A percentile compares a stretch with the other conserved stretches of the same genome.
Conservation (phyloP, 2,113 vertebrate species). For the Etheostoma cragini region DNA sequence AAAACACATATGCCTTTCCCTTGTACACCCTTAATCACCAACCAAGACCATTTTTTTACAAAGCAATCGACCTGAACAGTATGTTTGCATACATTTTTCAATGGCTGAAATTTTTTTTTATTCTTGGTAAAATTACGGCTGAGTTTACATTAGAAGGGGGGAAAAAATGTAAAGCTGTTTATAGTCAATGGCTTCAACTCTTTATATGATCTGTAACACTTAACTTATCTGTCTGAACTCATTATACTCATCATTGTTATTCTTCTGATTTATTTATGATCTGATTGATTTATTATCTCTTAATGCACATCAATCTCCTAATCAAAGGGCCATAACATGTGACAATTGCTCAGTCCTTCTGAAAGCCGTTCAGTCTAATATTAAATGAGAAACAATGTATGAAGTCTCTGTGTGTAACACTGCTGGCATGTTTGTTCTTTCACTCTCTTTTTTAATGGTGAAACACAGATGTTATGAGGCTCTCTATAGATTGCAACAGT, state of each 20-base stretch:
- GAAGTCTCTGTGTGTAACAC: neutral
- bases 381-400: neutral
- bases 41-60: too few relatives aligned
- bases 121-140: neutral
- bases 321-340: neutral
- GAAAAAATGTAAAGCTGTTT: neutral
- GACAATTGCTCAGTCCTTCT: neutral
- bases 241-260: neutral
- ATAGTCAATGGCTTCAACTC: neutral
- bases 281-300: neutral
- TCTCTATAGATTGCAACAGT: neutral
- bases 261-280: neutral
- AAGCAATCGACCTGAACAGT: too few relatives aligned
- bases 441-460: neutral
- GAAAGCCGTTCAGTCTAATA: neutral
- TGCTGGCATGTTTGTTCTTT: neutral
- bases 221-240: constrained; percentile 10
- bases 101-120: neutral
- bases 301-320: neutral
- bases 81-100: neutral
- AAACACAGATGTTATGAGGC: neutral
- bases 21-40: neutral
- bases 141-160: neutral
- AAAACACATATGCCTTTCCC: constrained; percentile 11
- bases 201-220: neutral